Evolutionary conservation across 2,113 vertebrate species (phyloP).

Genomic region (Lathamus discolor): DNA sequence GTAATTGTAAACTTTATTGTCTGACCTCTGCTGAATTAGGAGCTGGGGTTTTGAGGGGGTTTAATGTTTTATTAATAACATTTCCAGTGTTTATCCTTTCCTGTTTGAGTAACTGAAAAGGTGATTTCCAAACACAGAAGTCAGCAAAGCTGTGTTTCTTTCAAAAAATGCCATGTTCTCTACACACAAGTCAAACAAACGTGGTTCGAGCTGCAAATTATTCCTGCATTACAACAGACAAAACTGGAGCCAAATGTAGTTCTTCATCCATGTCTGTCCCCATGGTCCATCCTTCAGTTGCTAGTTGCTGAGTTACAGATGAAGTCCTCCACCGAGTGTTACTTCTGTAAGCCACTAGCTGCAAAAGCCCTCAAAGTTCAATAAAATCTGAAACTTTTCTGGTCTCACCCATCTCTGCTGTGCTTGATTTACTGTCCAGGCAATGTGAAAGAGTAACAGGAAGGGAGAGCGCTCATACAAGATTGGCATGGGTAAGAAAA

Average conservation of each 20-base stretch:
- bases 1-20: slow-evolving; percentile 39
- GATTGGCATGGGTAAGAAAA: background rate
- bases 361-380: background rate
- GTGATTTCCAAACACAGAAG: slow-evolving; percentile 22
- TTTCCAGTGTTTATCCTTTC: slow-evolving; percentile 51
- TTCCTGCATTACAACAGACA: background rate
- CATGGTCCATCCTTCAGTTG: background rate
- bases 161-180: background rate
- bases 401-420: background rate
- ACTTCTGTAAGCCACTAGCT: background rate
- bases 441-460: slow-evolving; percentile 1
- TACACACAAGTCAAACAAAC: background rate
- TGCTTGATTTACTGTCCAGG: slow-evolving; percentile 22
- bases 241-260: background rate
- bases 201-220: background rate
- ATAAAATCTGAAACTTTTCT: slow-evolving; percentile 25
- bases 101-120: slow-evolving; percentile 36
- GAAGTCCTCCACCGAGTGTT: background rate
- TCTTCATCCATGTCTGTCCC: background rate
- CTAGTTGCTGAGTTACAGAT: background rate
- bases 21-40: slow-evolving; percentile 26
- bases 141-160: slow-evolving; percentile 6
- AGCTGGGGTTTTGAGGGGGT: background rate
- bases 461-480: slow-evolving; percentile 11
- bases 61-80: slow-evolving; percentile 57